These are phyloP conservation scores for Physocephala rufipes DNA, from an alignment of 2,888 invertebrate genomes.

Conservation along the genomic window DNA sequence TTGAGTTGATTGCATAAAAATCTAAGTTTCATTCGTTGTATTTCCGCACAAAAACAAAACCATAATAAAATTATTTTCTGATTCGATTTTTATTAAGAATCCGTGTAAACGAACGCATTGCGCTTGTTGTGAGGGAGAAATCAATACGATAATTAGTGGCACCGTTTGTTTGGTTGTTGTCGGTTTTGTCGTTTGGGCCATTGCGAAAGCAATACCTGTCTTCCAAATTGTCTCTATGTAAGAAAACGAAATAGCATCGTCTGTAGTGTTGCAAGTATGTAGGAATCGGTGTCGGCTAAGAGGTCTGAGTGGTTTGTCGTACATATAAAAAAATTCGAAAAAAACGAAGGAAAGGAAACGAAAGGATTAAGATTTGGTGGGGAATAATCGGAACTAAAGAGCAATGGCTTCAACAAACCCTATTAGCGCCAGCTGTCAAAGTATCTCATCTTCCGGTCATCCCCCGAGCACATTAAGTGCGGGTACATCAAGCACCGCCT, in stretches of 20 bases:
- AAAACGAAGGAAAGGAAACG: background rate
- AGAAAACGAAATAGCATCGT: background rate
- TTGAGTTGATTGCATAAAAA: no score
- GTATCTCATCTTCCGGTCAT: constrained; percentile 55
- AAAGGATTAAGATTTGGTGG: background rate
- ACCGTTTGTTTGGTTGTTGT: background rate
- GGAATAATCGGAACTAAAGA: constrained; percentile 25
- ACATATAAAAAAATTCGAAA: background rate
- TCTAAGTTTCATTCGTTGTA: no score
- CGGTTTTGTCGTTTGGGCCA: background rate
- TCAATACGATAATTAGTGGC: constrained; percentile 46
- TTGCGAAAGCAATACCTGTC: background rate
- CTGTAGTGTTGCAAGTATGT: background rate
- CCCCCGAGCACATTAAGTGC: constrained; percentile 47
- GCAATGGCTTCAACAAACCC: constrained; percentile 51
- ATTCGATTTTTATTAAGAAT: background rate
- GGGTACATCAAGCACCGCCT: constrained; percentile 45
- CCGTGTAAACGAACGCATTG: constrained; percentile 7
- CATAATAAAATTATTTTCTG: no score
- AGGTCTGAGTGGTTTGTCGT: background rate
- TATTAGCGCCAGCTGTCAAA: constrained; percentile 61
- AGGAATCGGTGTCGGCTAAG: background rate
- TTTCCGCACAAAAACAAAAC: no score
- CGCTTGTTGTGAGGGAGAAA: constrained; percentile 47
- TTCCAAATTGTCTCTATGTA: background rate